Conservation (phyloP, 2,888 invertebrate genomes). For the Myathropa florea region DNA sequence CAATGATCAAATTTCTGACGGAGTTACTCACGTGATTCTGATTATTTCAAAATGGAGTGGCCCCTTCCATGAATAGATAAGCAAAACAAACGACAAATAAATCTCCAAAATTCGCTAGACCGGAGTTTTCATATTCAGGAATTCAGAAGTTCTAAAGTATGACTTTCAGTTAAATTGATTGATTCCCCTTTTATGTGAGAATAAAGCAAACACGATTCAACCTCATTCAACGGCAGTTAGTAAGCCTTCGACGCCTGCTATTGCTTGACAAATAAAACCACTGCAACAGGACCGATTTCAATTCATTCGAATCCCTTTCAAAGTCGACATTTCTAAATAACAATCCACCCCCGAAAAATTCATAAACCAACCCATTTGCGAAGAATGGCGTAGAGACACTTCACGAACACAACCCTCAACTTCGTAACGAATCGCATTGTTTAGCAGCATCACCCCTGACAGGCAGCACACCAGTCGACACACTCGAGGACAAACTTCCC, state of each 20-base stretch:
- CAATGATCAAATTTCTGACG: too few species aligned
- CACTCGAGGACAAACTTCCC: slow-evolving; percentile 29
- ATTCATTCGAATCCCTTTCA: slow-evolving; percentile 13
- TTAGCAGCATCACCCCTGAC: slow-evolving; percentile 1
- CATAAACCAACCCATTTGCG: slow-evolving; percentile 41
- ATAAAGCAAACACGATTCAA: slow-evolving; percentile 43
- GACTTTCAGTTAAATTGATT: too few species aligned
- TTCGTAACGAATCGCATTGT: slow-evolving; percentile 59
- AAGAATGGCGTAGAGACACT: slow-evolving; percentile 46
- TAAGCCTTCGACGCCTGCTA: slow-evolving; percentile 24
- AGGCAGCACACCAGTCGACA: slow-evolving; percentile 3
- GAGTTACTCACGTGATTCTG: too few species aligned
- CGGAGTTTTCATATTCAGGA: neutral
- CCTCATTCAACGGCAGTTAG: slow-evolving; percentile 32
- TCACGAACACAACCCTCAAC: slow-evolving; percentile 34
- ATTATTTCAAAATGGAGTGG: too few species aligned
- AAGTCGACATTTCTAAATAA: neutral
- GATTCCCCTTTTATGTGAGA: neutral
- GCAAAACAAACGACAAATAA: neutral
- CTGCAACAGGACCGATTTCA: slow-evolving; percentile 31
- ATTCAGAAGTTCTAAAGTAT: too few species aligned
- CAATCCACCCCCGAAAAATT: slow-evolving; percentile 22
- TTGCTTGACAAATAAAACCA: slow-evolving; percentile 52
- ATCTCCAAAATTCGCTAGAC: neutral
- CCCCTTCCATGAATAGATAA: too few species aligned